Evolutionary conservation across 2,797 vertebrate genomes (phyloP).

Genomic region (Rhabdophis nuchalis): DNA sequence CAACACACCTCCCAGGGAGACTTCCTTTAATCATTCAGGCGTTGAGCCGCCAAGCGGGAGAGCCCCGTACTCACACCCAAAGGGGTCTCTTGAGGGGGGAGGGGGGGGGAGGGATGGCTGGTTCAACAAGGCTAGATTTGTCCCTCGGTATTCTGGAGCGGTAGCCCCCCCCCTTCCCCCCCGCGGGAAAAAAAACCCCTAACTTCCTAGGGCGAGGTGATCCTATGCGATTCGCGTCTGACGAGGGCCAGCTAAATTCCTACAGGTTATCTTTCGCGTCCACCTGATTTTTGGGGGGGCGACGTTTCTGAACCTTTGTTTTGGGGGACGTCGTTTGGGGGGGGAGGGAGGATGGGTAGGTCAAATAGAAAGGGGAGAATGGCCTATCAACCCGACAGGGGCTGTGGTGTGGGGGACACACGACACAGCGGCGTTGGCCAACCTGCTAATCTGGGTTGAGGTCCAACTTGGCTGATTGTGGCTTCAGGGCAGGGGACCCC

Average conservation of each 20-base stretch:
- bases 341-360: not conserved
- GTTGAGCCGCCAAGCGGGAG: not conserved
- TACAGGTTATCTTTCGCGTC: not conserved
- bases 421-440: not conserved
- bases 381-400: not conserved
- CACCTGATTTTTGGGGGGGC: not conserved
- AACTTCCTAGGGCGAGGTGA: not conserved
- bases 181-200: too few relatives aligned
- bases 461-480: not conserved
- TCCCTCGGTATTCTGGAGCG: not conserved
- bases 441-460: not conserved
- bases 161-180: not conserved
- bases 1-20: not conserved
- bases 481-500: not conserved
- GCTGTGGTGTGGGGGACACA: rapidly evolving
- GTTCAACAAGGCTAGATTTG: not conserved
- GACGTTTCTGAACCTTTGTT: not conserved
- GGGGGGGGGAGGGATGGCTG: not conserved
- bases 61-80: not conserved
- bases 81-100: not conserved
- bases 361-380: not conserved
- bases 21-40: not conserved
- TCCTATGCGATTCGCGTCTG: not conserved
- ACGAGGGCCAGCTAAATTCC: not conserved
- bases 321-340: not conserved